Conservation (phyloP, 2,113 vertebrate genomes). For the Phaethornis superciliosus region DNA sequence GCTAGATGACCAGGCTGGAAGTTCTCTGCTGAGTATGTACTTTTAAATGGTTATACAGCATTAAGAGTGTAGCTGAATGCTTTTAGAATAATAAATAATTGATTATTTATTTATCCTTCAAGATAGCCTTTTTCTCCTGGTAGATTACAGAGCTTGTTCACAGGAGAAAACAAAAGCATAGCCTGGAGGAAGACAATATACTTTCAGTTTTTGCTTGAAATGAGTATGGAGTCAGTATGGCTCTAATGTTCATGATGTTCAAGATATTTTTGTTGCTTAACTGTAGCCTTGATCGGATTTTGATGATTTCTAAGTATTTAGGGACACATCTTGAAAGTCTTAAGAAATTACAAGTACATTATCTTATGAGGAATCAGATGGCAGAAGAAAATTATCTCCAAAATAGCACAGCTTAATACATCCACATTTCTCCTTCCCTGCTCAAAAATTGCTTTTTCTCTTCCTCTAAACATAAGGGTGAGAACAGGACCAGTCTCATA, state of each 20-base stretch:
- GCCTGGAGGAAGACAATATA: conserved; percentile 38
- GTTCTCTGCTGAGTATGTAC: conserved; percentile 25
- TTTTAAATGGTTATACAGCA: conserved; percentile 27
- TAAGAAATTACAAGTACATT: neutral
- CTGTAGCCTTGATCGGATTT: neutral
- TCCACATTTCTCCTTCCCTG: neutral
- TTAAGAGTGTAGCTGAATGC: conserved; percentile 33
- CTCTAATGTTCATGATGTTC: neutral
- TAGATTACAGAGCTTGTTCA: conserved; percentile 21
- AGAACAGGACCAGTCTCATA: neutral
- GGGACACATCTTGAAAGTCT: neutral
- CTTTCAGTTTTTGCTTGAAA: conserved; percentile 26
- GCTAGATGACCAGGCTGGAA: neutral
- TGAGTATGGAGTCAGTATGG: neutral
- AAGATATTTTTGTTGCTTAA: neutral
- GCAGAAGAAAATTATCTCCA: neutral
- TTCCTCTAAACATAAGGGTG: neutral
- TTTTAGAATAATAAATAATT: conserved; percentile 67
- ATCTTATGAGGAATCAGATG: neutral
- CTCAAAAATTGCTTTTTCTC: neutral
- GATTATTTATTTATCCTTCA: conserved; percentile 64
- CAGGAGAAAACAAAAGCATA: conserved; percentile 46
- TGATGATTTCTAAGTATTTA: neutral
- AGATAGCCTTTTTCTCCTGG: conserved; percentile 49
- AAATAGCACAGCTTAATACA: neutral